Evolutionary conservation across 2,797 vertebrate genomes (phyloP), one percentile per base, ranked within the genome.

Genomic region (Sciurus carolinensis): DNA sequence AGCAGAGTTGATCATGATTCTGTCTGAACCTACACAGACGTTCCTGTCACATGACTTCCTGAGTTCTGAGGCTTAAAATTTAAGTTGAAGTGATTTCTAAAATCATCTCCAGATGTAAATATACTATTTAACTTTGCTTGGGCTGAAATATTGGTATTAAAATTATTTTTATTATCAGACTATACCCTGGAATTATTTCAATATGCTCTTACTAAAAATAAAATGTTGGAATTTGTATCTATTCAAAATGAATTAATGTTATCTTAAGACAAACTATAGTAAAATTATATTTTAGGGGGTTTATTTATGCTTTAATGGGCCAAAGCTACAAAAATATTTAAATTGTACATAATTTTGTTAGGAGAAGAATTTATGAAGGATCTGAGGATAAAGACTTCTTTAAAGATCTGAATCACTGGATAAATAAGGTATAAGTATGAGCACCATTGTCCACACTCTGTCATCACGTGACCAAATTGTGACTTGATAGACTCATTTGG

Each of bases 191-290:
- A 87, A 86, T 81, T 86, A 81, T 81, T 71, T 69, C 28, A 36
- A 20, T 75, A 72, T 54, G 52, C 12, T 79, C 62, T 77, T 64
- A 26, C 52, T 94, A 73, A 86, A 82, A 87, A 47, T 42, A 57
- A 86, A 81, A 86, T 59, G 1, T 18, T 93, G 52, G 14, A 11
- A 3, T 33, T 88, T 83, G 8, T 39, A 42, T 42, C 33, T 86
- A 84, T 67, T 79, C 62, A 81, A 89, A 89, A 59, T 50, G 44
- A 84, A 71, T 52, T 69, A 69, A 75, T 86, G 84, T 75, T 75
- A 76, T 52, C 33, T 69, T 18, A 82, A 90, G 30, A 50, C 28
- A 77, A 90, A 82, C 0, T 42, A n/a, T 50, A 69, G 5, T 0
- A 39, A 91, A 90, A 57, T 77, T 50, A n/a, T 50, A 90, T 47